Conservation (phyloP, 2,797 vertebrate genomes). For the Silurus aristotelis region DNA sequence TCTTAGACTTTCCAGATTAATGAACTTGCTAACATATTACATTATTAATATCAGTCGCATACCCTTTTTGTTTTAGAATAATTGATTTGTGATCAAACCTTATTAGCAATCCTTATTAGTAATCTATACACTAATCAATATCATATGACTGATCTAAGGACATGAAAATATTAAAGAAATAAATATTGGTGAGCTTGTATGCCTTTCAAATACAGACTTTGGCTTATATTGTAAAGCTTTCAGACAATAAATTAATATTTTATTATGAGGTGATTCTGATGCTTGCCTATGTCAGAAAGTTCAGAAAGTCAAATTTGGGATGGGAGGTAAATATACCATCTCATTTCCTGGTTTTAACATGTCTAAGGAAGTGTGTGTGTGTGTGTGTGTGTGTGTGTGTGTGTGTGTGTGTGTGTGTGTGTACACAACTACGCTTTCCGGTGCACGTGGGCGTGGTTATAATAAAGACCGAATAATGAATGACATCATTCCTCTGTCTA, state of each 20-base stretch:
- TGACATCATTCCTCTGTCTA: conserved; percentile 37
- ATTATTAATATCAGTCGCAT: not conserved
- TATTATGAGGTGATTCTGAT: not conserved
- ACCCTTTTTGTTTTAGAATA: not conserved
- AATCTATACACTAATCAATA: not conserved
- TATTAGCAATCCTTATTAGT: not conserved
- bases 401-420: not conserved
- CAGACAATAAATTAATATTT: not conserved
- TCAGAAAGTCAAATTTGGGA: not conserved
- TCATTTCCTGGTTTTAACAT: not conserved
- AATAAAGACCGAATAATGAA: conserved; percentile 31
- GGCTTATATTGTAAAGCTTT: not conserved
- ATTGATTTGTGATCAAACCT: not conserved
- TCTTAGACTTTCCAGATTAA: no score
- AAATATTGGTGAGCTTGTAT: not conserved
- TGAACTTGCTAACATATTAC: not conserved
- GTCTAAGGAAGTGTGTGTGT: not conserved
- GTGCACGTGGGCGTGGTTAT: conserved; percentile 63
- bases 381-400: not conserved
- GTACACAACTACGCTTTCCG: conserved; percentile 49
- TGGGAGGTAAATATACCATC: not conserved
- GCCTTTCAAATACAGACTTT: not conserved
- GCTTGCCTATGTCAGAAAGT: not conserved
- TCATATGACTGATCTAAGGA: not conserved
- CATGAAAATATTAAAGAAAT: not conserved